These are phyloP conservation scores for Monomorium pharaonis DNA, from an alignment of 1,140 invertebrate species.

Conservation along the genomic window DNA sequence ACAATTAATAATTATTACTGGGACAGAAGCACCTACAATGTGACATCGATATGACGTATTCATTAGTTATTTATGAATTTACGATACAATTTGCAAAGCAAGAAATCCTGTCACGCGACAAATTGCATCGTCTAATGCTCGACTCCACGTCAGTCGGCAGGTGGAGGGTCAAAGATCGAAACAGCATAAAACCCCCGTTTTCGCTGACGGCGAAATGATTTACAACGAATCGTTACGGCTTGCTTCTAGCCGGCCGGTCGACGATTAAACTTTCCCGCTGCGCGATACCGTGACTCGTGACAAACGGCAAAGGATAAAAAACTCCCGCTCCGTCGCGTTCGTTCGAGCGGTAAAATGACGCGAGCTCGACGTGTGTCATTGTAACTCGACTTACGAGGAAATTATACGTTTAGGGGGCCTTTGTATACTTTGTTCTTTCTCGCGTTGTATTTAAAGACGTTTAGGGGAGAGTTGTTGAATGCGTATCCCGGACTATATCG, in stretches of 20 bases:
- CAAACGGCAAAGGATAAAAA: conserved; percentile 24
- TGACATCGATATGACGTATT: not conserved
- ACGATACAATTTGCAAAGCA: not conserved
- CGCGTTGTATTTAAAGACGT: conserved; percentile 7
- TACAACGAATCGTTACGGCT: conserved; percentile 28
- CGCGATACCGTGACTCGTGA: conserved; percentile 3
- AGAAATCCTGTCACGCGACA: not conserved
- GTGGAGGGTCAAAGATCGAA: not conserved
- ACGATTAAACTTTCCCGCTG: conserved; percentile 35
- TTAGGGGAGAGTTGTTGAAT: not conserved
- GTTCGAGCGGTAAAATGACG: conserved; percentile 30
- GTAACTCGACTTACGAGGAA: conserved; percentile 27
- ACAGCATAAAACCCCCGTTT: not conserved
- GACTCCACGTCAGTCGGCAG: not conserved
- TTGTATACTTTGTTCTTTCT: conserved; percentile 21
- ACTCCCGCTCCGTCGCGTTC: not conserved
- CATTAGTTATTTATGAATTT: not conserved
- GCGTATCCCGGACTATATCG: too few species aligned
- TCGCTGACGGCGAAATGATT: conserved; percentile 31
- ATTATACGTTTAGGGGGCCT: conserved; percentile 20
- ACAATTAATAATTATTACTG: not conserved
- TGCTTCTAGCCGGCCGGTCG: not conserved
- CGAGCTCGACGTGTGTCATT: conserved; percentile 14
- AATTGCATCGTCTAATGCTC: conserved; percentile 5
- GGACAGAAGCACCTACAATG: not conserved